phyloP scores from a whole-genome alignment of 2,797 vertebrate genomes.

The Petrocephalus schoutedeni region DNA sequence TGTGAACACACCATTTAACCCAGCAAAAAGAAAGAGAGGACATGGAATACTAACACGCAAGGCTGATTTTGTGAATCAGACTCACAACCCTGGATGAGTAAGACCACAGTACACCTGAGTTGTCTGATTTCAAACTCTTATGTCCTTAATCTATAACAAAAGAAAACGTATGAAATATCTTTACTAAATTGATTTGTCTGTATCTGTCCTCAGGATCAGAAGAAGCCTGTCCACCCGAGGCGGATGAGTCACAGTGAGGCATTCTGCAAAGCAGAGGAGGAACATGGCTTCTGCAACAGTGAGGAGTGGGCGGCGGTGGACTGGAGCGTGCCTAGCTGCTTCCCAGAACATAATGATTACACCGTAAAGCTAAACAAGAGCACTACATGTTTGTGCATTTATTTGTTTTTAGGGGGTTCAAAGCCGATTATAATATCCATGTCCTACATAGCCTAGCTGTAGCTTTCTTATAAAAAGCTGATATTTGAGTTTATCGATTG shows the following conservation, averaged over 20 bases:
- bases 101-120: not conserved
- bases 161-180: not conserved
- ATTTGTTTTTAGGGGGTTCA: not conserved
- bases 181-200: not conserved
- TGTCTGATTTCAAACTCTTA: not conserved
- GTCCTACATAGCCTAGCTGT: not conserved
- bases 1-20: not conserved
- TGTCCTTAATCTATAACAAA: not conserved
- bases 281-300: slow-evolving; percentile 40
- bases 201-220: slow-evolving; percentile 64
- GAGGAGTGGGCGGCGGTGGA: slow-evolving; percentile 51
- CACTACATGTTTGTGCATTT: slow-evolving; percentile 72
- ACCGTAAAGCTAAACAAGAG: slow-evolving; percentile 78
- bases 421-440: not conserved
- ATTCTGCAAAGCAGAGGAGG: slow-evolving; percentile 48
- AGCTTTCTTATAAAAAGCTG: not conserved
- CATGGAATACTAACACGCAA: not conserved
- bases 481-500: not conserved
- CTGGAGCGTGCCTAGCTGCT: slow-evolving; percentile 64
- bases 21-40: not conserved
- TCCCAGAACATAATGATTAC: slow-evolving; percentile 82
- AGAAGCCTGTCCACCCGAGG: slow-evolving; percentile 58
- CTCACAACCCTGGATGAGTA: not conserved
- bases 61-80: not conserved
- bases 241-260: slow-evolving; percentile 60